Base-by-base conservation (phyloP, 2,888 invertebrate genomes). In the Epicampocera succincta region DNA sequence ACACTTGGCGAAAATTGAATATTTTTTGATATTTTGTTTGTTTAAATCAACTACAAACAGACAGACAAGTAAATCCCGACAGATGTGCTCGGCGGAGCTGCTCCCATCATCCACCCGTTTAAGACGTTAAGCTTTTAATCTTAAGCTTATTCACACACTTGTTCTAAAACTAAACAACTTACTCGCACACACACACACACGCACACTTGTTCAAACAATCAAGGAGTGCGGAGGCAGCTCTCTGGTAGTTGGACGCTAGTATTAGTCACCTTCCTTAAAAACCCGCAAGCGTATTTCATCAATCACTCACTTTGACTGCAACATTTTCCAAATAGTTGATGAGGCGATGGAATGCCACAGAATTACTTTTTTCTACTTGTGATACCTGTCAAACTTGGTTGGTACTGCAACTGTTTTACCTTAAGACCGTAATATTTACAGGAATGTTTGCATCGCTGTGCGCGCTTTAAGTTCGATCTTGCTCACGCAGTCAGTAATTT, bases 271-370 rank as follows among this genome's bases (percentile, higher is more conserved):
- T 78, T 71, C 56, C 21, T 11, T 40, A n/a, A 56, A 69, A 80
- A 61, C 82, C 82, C 76, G 76, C 79, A 83, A 83, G 82, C 84
- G 84, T 80, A 83, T 85, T 85, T 85, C 85, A 85, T 85, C 85
- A 85, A 85, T 85, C 85, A 85, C 85, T 78, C 68, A 65, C 65
- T 65, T 80, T 80, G 75, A 79, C 77, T 82, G 65, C 29, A 73
- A 69, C 83, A 83, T 84, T 82, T 85, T 84, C 79, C 83, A 85
- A 85, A 84, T 84, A 85, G 84, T 85, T 85, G 83, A 84, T 84
- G 85, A 85, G 84, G 81, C 85, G 83, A 79, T 83, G 83, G 85
- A 85, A 83, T 85, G 83, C 84, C 85, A 84, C 83, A 85, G 85
- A 85, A 85, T 85, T 84, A 83, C 85, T n/a, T 85, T 85, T 71